Evolutionary conservation across 2,113 vertebrate genomes (phyloP).

Genomic region (Microcebus jonahi): DNA sequence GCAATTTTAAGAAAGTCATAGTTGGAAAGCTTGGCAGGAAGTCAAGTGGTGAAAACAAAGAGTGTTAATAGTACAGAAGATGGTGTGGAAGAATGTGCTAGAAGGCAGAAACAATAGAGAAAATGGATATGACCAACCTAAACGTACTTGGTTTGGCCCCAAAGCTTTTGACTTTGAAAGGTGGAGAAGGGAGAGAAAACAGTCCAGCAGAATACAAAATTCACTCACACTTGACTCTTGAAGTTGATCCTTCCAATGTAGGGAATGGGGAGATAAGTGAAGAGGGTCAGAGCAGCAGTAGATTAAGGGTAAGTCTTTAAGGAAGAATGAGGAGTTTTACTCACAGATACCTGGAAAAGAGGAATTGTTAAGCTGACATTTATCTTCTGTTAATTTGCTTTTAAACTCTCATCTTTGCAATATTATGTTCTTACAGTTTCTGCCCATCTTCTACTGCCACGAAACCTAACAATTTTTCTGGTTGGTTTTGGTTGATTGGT

Average conservation of each 20-base stretch:
- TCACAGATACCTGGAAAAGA: not conserved
- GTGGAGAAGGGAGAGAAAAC: not conserved
- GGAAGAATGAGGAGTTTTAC: not conserved
- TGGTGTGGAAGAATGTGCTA: not conserved
- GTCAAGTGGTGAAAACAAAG: not conserved
- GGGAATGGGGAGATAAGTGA: not conserved
- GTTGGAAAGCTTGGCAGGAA: not conserved
- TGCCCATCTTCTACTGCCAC: not conserved
- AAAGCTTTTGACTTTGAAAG: conserved; percentile 9
- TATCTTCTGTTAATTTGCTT: not conserved
- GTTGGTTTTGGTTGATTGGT: not conserved
- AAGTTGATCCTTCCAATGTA: not conserved
- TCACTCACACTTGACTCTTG: not conserved
- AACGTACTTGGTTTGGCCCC: not conserved
- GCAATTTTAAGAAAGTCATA: conserved; percentile 18
- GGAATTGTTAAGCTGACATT: not conserved
- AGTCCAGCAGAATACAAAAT: not conserved
- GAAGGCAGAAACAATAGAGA: not conserved
- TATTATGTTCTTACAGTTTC: not conserved
- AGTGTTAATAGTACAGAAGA: not conserved
- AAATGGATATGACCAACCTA: not conserved
- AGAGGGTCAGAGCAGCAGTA: not conserved
- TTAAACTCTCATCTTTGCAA: not conserved
- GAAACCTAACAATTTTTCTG: not conserved
- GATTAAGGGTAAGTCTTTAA: not conserved